Conservation (phyloP, 2,797 vertebrate species). For the Poeciliopsis gracilis region DNA sequence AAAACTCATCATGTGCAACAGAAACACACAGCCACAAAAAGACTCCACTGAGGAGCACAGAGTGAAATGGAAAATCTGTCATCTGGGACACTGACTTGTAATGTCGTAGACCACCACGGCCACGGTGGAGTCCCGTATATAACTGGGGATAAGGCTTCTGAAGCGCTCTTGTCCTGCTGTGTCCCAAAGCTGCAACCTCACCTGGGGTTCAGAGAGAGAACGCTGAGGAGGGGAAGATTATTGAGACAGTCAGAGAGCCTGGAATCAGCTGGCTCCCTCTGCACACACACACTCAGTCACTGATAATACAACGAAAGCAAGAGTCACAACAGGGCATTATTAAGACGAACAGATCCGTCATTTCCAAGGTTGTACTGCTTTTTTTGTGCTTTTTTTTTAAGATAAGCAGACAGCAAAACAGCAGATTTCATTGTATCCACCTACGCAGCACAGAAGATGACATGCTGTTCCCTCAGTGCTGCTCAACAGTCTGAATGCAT, state of each 20-base stretch:
- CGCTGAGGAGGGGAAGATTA: slow-evolving; percentile 71
- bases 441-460: slow-evolving; percentile 28
- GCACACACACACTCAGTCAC: slow-evolving; percentile 33
- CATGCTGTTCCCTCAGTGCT: slow-evolving; percentile 21
- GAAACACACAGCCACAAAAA: neutral
- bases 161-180: slow-evolving; percentile 92
- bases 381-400: slow-evolving; percentile 6
- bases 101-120: slow-evolving; percentile 94
- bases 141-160: slow-evolving; percentile 92
- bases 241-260: slow-evolving; percentile 63
- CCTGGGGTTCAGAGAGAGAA: slow-evolving; percentile 78
- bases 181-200: slow-evolving; percentile 94
- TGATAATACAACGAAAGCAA: slow-evolving; percentile 8
- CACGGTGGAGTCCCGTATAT: slow-evolving; percentile 93
- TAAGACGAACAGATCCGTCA: slow-evolving; percentile 1
- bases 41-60: neutral
- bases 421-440: slow-evolving; percentile 21
- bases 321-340: neutral
- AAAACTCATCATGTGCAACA: neutral
- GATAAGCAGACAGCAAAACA: slow-evolving; percentile 42
- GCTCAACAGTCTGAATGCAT: slow-evolving; percentile 11
- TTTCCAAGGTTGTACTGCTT: slow-evolving; percentile 38
- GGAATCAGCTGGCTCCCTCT: slow-evolving; percentile 46
- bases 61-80: neutral
- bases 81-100: slow-evolving; percentile 83